A percentile compares a stretch with the other conserved stretches of the same genome.
These are phyloP conservation scores for Bunonema sp. DNA, from an alignment of 2,888 invertebrate species.

Conservation along the genomic window DNA sequence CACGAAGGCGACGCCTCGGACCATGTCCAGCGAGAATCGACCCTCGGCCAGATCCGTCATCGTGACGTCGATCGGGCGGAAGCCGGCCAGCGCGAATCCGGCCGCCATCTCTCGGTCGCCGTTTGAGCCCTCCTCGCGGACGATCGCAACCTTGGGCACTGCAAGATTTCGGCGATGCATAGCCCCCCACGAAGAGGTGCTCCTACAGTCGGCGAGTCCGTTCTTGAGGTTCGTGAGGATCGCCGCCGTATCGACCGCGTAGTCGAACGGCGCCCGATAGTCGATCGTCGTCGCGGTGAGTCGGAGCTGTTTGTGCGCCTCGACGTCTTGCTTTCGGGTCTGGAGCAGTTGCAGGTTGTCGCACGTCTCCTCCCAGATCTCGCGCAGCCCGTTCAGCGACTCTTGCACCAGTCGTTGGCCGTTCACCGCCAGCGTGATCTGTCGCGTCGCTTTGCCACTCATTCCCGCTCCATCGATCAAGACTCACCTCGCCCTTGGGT, in stretches of 20 bases:
- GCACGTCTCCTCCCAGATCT: conserved; percentile 88
- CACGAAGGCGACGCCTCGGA: conserved; percentile 78
- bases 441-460: no score
- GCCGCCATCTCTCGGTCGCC: conserved; percentile 91
- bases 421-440: conserved; percentile 55
- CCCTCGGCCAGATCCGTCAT: conserved; percentile 31
- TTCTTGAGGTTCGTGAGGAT: background rate
- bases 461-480: no score
- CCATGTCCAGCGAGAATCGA: conserved; percentile 55
- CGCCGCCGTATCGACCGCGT: background rate
- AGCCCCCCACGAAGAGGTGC: background rate
- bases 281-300: conserved; percentile 1
- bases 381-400: conserved; percentile 58
- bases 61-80: conserved; percentile 68
- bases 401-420: conserved; percentile 55
- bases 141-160: conserved; percentile 60
- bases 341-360: conserved; percentile 72
- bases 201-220: background rate
- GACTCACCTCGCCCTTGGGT: no score
- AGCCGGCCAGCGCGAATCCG: conserved; percentile 68
- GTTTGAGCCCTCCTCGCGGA: conserved; percentile 89
- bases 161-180: no score
- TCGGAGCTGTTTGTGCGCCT: no score
- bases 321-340: no score
- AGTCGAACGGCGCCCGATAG: conserved; percentile 9